Percentiles rank a stretch among this genome's conserved stretches.
Conservation (phyloP, 2,888 invertebrate species). For the Mellilla xanthometata region DNA sequence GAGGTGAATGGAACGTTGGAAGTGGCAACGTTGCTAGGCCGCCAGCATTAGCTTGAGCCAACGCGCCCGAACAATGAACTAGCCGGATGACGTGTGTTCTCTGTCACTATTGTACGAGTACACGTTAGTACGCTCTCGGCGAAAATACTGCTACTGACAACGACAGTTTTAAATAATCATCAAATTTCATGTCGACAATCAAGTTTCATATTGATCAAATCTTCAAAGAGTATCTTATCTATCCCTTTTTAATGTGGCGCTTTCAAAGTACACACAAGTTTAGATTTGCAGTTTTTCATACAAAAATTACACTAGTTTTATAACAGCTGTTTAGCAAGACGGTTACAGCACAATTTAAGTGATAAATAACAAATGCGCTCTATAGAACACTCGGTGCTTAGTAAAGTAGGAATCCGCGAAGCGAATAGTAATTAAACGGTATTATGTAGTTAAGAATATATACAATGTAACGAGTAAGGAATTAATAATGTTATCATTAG, state of each 20-base stretch:
- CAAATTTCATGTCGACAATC: no score
- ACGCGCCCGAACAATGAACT: constrained; percentile 77
- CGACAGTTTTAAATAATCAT: no score
- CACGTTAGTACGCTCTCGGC: constrained; percentile 29
- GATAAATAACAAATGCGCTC: background rate
- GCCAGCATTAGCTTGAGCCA: constrained; percentile 73
- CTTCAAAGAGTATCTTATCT: no score
- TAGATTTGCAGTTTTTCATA: no score
- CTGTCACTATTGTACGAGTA: constrained; percentile 48
- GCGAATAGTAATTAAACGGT: constrained; percentile 35
- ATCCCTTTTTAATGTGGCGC: no score
- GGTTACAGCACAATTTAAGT: no score
- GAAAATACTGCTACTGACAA: no score
- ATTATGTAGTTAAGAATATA: constrained; percentile 28
- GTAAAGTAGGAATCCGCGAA: constrained; percentile 27
- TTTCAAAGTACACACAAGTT: no score
- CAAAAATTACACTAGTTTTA: no score
- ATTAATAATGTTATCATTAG: constrained; percentile 24
- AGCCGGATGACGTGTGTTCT: constrained; percentile 60
- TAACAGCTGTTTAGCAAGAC: no score
- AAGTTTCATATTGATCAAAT: no score
- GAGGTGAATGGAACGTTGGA: constrained; percentile 77
- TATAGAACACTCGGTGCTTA: constrained; percentile 16
- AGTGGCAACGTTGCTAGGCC: constrained; percentile 71
- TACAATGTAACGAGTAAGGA: constrained; percentile 24